A percentile compares a stretch with the other conserved stretches of the same genome.
Evolutionary conservation across 1,140 invertebrate genomes (phyloP).

Genomic region (Vollenhovia emeryi): DNA sequence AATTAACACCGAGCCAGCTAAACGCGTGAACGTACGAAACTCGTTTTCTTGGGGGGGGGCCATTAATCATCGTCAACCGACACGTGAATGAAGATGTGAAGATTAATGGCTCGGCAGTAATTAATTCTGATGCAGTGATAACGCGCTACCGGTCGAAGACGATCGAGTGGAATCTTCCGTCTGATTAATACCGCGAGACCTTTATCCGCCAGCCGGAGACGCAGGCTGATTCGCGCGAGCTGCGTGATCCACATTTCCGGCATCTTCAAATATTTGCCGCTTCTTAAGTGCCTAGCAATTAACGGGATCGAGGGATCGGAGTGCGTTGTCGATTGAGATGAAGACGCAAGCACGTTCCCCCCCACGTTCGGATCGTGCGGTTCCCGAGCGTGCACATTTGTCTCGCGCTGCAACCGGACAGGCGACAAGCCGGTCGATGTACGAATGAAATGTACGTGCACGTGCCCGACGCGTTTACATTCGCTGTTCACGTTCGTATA

Average conservation of each 20-base stretch:
- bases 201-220: background rate
- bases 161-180: constrained; percentile 4
- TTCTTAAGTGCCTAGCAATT: background rate
- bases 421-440: background rate
- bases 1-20: background rate
- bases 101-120: constrained; percentile 30
- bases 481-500: constrained; percentile 55
- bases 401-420: background rate
- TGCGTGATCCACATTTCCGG: background rate
- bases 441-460: constrained; percentile 21
- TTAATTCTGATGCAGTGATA: constrained; percentile 32
- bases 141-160: constrained; percentile 9
- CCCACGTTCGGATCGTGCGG: background rate
- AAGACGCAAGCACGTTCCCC: background rate
- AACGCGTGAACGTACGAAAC: background rate
- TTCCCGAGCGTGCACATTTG: background rate
- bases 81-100: constrained; percentile 23
- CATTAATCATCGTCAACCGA: constrained; percentile 31
- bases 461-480: constrained; percentile 62
- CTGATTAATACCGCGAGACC: constrained; percentile 8
- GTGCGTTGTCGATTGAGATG: background rate
- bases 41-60: constrained; percentile 18
- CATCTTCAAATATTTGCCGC: background rate
- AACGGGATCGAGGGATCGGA: background rate
- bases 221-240: background rate